A percentile compares a stretch with the other conserved stretches of the same genome.
These are phyloP conservation scores for Agriopis aurantiaria DNA, from an alignment of 2,888 invertebrate genomes.

Conservation along the genomic window DNA sequence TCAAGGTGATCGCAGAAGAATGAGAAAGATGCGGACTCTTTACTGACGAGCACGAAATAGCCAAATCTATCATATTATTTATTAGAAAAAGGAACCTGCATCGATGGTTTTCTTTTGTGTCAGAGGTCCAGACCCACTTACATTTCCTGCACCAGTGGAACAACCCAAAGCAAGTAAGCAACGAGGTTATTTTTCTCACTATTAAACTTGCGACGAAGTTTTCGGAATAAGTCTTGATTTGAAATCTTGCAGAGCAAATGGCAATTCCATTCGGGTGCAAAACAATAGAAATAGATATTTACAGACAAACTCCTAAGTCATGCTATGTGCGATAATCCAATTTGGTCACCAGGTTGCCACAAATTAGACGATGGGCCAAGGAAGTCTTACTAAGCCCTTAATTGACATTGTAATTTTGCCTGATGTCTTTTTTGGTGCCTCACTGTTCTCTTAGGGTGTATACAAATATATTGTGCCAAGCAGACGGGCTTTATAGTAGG, in stretches of 20 bases:
- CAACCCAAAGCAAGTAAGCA: neutral
- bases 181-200: neutral
- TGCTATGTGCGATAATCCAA: neutral
- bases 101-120: neutral
- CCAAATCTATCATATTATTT: too few species aligned
- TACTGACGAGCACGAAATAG: neutral
- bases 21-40: neutral
- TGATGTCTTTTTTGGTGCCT: neutral
- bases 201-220: neutral
- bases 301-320: neutral
- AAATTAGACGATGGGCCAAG: neutral
- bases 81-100: neutral
- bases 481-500: too few species aligned
- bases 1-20: neutral
- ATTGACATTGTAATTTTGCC: neutral
- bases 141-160: neutral
- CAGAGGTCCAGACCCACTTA: neutral
- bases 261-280: neutral
- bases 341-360: neutral
- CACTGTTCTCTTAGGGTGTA: neutral
- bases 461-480: neutral
- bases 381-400: neutral
- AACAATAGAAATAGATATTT: too few species aligned
- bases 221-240: neutral
- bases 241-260: neutral